A percentile compares a stretch with the other conserved stretches of the same genome.
Evolutionary conservation across 2,888 invertebrate species (phyloP).

Genomic region (Gastrophysa polygoni): DNA sequence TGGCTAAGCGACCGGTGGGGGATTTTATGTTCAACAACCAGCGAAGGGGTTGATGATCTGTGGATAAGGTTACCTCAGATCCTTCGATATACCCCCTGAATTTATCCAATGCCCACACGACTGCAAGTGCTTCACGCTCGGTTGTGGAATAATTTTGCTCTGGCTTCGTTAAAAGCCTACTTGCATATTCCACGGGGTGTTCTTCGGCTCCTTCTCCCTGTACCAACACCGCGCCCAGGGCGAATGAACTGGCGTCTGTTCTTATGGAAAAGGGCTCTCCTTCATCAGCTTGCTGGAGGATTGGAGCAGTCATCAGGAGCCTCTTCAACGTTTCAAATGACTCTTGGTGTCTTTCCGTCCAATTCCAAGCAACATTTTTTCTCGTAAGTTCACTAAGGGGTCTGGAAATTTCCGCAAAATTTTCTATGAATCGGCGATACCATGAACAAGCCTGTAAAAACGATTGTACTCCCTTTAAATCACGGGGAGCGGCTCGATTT

Average conservation of each 20-base stretch:
- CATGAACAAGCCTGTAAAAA: no score
- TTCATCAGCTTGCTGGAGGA: no score
- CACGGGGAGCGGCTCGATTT: constrained; percentile 20
- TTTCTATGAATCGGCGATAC: constrained; percentile 29
- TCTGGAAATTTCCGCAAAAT: constrained; percentile 28
- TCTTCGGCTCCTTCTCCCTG: constrained; percentile 32
- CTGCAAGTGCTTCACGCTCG: constrained; percentile 37
- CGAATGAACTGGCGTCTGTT: constrained; percentile 41
- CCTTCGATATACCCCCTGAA: constrained; percentile 55
- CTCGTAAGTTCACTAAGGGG: constrained; percentile 28
- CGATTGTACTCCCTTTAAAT: constrained; percentile 26
- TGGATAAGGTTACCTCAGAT: constrained; percentile 47
- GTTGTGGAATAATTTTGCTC: constrained; percentile 38
- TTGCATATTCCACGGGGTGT: constrained; percentile 16
- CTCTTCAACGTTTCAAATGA: constrained; percentile 31
- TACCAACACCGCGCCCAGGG: constrained; percentile 33
- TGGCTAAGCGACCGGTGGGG: constrained; percentile 21
- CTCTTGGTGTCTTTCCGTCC: constrained; percentile 18
- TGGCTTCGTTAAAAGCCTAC: no score
- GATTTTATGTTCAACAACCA: constrained; percentile 47
- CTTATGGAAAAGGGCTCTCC: constrained; percentile 32
- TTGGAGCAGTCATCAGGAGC: constrained; percentile 32
- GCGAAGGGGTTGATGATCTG: constrained; percentile 58
- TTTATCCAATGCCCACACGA: no score
- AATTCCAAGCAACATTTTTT: constrained; percentile 19